These are phyloP conservation scores for Hypomesus transpacificus DNA, from an alignment of 2,113 vertebrate species.

Conservation along the genomic window DNA sequence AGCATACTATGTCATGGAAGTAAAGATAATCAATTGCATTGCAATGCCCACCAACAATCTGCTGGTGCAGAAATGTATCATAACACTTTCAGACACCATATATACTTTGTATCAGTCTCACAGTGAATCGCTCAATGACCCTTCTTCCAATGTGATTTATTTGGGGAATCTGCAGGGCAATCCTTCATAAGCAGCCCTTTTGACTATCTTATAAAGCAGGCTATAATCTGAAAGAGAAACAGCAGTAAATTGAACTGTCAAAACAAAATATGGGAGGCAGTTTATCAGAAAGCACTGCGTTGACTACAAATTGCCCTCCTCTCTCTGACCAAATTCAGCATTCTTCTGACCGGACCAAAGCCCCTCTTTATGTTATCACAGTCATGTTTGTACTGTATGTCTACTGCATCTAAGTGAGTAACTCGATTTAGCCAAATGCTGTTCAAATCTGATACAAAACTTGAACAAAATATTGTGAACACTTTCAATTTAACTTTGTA, in stretches of 20 bases:
- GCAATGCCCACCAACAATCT: constrained; percentile 34
- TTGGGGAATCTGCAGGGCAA: constrained; percentile 16
- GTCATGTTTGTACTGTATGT: background rate
- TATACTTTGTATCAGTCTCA: constrained; percentile 33
- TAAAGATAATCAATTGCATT: constrained; percentile 52
- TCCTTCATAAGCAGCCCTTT: constrained; percentile 41
- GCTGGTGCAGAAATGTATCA: constrained; percentile 44
- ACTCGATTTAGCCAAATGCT: too few species aligned
- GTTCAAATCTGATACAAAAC: too few species aligned
- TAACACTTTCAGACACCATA: constrained; percentile 17
- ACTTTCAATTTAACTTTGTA: too few species aligned
- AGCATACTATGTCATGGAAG: constrained; percentile 29
- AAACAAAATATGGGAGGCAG: constrained; percentile 28
- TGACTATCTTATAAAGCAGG: constrained; percentile 32
- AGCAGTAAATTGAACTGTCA: constrained; percentile 45
- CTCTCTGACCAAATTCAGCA: background rate
- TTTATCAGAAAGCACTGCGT: constrained; percentile 25
- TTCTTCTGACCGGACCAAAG: background rate
- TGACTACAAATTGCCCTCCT: constrained; percentile 8
- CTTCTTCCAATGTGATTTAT: constrained; percentile 49
- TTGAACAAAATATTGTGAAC: too few species aligned
- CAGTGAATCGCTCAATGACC: constrained; percentile 36
- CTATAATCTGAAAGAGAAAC: constrained; percentile 30
- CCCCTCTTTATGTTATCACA: background rate
- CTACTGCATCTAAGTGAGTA: background rate